Evolutionary conservation across 1,140 invertebrate species (phyloP).

Genomic region (Philotrypesis tridentata): DNA sequence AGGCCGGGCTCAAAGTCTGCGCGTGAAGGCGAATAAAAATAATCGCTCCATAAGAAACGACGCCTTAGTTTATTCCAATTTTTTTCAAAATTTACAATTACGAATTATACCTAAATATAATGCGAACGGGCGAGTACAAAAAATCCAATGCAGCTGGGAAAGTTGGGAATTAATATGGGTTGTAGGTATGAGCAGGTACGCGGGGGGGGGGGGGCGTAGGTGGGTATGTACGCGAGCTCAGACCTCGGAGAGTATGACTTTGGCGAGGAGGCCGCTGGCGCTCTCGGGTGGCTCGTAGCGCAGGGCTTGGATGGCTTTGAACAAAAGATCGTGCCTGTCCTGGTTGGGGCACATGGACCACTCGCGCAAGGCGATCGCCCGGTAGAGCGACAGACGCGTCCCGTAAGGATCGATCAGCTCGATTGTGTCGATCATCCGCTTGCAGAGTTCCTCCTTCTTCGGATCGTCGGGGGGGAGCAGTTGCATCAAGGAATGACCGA

Average conservation of each 20-base stretch:
- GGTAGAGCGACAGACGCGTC: constrained; percentile 81
- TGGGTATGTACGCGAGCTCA: too few relatives aligned
- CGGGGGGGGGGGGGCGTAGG: too few relatives aligned
- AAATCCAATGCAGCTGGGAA: too few relatives aligned
- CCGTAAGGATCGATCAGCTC: constrained; percentile 81
- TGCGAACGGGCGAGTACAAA: too few relatives aligned
- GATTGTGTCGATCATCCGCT: constrained; percentile 79
- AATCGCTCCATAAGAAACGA: too few relatives aligned
- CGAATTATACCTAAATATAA: too few relatives aligned
- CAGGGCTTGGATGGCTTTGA: constrained; percentile 70
- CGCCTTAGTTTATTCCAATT: too few relatives aligned
- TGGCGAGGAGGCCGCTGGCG: constrained; percentile 72
- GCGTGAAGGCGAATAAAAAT: too few relatives aligned
- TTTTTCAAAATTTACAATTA: too few relatives aligned
- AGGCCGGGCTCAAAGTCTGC: too few relatives aligned
- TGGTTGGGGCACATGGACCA: constrained; percentile 76
- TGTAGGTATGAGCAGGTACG: too few relatives aligned
- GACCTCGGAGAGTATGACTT: constrained; percentile 65
- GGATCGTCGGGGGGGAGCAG: constrained; percentile 76
- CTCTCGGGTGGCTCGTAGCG: constrained; percentile 72
- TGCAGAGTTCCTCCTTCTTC: constrained; percentile 79
- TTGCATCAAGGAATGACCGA: constrained; percentile 87
- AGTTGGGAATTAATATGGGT: too few relatives aligned
- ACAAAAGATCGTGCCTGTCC: constrained; percentile 69
- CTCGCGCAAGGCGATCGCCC: constrained; percentile 82